Conservation (phyloP, 2,888 invertebrate species). For the Nomada ruficornis region DNA sequence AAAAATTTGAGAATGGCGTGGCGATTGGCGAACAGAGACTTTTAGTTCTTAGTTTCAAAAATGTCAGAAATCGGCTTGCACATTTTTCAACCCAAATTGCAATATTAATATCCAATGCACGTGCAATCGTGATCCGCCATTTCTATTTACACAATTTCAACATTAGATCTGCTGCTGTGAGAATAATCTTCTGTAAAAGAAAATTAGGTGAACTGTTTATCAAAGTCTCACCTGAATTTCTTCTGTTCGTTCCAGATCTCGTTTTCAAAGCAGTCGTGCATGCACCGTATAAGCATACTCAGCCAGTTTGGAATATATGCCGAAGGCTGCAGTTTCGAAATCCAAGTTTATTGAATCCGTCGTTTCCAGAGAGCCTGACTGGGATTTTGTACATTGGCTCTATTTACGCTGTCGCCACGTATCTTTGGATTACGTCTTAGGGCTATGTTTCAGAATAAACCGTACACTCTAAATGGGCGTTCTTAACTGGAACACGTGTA, state of each 20-base stretch:
- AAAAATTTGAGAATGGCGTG: too few species aligned
- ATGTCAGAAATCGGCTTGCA: too few species aligned
- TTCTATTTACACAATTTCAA: too few species aligned
- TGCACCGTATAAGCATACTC: not conserved
- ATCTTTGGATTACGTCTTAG: constrained; percentile 23
- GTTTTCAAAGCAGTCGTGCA: not conserved
- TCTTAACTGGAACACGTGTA: not conserved
- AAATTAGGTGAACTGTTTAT: not conserved
- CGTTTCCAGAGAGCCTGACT: constrained; percentile 9
- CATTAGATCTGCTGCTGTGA: too few species aligned
- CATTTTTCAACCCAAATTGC: too few species aligned
- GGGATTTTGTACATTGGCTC: constrained; percentile 18
- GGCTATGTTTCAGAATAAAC: not conserved
- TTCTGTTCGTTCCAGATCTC: not conserved
- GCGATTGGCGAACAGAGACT: too few species aligned
- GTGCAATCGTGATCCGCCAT: too few species aligned
- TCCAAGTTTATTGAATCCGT: constrained; percentile 21
- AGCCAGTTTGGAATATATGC: not conserved
- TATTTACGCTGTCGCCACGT: constrained; percentile 16
- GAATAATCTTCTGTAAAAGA: too few species aligned
- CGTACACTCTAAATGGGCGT: not conserved
- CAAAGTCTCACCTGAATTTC: not conserved
- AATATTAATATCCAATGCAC: too few species aligned
- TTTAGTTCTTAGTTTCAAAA: too few species aligned
- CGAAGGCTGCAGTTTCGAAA: not conserved